These are phyloP conservation scores for Apamea crenata DNA, from an alignment of 2,888 invertebrate genomes.

Conservation along the genomic window DNA sequence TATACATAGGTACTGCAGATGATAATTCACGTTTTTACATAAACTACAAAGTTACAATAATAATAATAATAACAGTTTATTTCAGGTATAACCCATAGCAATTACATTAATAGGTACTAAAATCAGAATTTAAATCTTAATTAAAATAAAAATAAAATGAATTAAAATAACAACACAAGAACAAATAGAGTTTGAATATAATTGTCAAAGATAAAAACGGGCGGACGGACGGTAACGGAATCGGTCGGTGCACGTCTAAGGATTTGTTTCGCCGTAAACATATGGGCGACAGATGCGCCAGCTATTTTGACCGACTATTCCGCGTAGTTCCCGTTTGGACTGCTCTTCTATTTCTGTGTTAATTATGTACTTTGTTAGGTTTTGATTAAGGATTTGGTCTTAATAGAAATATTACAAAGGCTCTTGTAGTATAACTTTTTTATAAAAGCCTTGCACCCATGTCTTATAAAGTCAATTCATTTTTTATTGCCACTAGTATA, in stretches of 20 bases:
- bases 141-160: too few species aligned
- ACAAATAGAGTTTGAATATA: conserved; percentile 12
- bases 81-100: too few species aligned
- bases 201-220: conserved; percentile 25
- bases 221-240: too few species aligned
- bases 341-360: conserved; percentile 46
- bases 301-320: conserved; percentile 65
- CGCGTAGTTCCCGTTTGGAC: conserved; percentile 56
- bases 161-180: neutral
- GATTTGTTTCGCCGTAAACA: conserved; percentile 67
- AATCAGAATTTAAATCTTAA: too few species aligned
- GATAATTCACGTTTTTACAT: neutral
- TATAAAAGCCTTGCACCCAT: neutral
- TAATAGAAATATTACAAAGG: neutral
- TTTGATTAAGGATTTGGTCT: conserved; percentile 6
- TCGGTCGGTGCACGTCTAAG: conserved; percentile 32
- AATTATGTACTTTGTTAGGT: conserved; percentile 15
- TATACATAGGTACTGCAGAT: neutral
- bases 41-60: too few species aligned
- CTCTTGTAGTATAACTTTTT: neutral
- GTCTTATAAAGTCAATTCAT: neutral
- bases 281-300: conserved; percentile 74
- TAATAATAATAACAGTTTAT: too few species aligned
- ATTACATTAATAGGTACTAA: too few species aligned
- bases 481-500: neutral